Evolutionary conservation across 2,888 invertebrate species (phyloP).

Genomic region (Diarsia mendica): DNA sequence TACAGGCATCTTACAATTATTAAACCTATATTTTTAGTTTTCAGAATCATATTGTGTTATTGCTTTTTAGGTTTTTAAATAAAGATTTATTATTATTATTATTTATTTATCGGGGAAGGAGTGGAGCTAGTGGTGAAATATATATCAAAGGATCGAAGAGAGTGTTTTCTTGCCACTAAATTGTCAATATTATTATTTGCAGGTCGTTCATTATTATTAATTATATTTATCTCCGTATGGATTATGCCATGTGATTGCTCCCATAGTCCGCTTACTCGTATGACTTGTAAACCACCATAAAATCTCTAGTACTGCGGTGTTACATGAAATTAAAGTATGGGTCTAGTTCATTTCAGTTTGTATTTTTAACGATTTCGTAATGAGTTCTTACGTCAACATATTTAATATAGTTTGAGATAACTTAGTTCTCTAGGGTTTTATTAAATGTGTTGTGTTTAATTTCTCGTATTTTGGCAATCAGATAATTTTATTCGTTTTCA

Average conservation of each 20-base stretch:
- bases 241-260: background rate
- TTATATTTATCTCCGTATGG: background rate
- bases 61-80: no score
- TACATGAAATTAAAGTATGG: constrained; percentile 81
- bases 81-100: no score
- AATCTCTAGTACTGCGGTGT: constrained; percentile 72
- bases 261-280: constrained; percentile 22
- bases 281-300: constrained; percentile 59
- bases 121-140: background rate
- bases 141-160: background rate
- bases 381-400: constrained; percentile 33
- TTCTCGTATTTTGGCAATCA: background rate
- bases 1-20: no score
- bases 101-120: no score
- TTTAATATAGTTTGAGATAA: constrained; percentile 20
- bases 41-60: no score
- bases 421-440: constrained; percentile 4
- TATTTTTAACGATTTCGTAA: constrained; percentile 60
- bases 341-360: constrained; percentile 76
- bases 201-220: background rate
- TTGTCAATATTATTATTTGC: background rate
- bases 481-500: background rate
- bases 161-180: background rate
- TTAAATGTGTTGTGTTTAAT: background rate
- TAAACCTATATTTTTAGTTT: no score